Conservation (phyloP, 2,888 invertebrate species). For the Calliphora vomitoria region DNA sequence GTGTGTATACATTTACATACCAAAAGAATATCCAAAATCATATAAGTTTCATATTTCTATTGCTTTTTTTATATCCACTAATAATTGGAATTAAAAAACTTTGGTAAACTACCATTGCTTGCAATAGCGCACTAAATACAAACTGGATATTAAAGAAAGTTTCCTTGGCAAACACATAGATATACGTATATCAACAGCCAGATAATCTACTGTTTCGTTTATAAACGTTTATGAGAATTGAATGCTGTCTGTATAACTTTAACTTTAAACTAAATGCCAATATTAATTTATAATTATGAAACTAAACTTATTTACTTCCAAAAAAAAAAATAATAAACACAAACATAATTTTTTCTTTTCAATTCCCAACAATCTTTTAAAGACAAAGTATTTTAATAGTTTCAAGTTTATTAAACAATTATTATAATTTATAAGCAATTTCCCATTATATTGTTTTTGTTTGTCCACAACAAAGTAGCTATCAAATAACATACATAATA, state of each 20-base stretch:
- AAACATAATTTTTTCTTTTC: background rate
- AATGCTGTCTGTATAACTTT: constrained; percentile 6
- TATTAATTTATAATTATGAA: constrained; percentile 24
- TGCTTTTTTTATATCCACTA: too few relatives aligned
- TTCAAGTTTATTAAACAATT: background rate
- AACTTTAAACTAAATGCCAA: constrained; percentile 1
- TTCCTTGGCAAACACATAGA: background rate
- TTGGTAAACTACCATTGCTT: background rate
- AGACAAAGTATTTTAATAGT: background rate
- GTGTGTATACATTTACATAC: too few relatives aligned
- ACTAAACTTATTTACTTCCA: background rate
- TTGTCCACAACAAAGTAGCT: background rate
- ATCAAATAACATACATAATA: background rate
- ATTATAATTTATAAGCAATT: background rate
- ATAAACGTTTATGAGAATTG: background rate
- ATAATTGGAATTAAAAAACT: too few relatives aligned
- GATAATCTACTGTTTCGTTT: constrained; percentile 24
- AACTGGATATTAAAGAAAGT: constrained; percentile 41
- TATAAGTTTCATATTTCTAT: too few relatives aligned
- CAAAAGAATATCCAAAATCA: too few relatives aligned
- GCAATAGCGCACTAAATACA: background rate
- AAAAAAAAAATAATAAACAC: background rate
- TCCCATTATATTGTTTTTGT: background rate
- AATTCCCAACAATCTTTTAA: too few relatives aligned
- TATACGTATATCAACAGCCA: background rate